phyloP scores from a whole-genome alignment of 2,888 invertebrate species.

The Drosophila pegasa region DNA sequence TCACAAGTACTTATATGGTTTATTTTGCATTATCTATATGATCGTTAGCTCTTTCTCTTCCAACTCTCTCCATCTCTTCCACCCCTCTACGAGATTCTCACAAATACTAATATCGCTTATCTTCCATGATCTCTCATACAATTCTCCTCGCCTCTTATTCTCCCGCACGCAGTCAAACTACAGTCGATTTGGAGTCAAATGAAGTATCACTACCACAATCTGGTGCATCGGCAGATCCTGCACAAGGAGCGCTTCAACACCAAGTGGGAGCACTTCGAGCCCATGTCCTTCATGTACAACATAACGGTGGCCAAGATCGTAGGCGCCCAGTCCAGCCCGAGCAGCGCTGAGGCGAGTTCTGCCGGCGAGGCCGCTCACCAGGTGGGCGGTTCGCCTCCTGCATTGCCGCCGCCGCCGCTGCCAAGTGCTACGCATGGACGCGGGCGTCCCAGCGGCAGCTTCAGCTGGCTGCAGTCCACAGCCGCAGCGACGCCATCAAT shows the following conservation, averaged over 20 bases:
- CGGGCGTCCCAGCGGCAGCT: slow-evolving; percentile 82
- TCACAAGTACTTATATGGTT: too few species aligned
- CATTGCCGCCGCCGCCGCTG: slow-evolving; percentile 52
- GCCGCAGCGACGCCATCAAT: slow-evolving; percentile 23
- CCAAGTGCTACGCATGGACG: slow-evolving; percentile 76
- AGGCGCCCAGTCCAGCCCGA: slow-evolving; percentile 64
- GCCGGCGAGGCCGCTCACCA: slow-evolving; percentile 17
- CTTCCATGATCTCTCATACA: background rate
- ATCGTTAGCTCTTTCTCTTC: too few species aligned
- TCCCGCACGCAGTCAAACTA: slow-evolving; percentile 69
- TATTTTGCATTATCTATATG: too few species aligned
- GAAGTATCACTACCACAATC: slow-evolving; percentile 82
- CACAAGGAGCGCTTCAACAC: slow-evolving; percentile 83
- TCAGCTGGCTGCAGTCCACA: slow-evolving; percentile 75
- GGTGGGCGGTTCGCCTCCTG: slow-evolving; percentile 24
- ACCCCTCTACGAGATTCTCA: slow-evolving; percentile 12
- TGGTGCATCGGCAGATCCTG: slow-evolving; percentile 81
- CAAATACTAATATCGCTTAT: too few species aligned
- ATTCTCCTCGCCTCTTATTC: background rate
- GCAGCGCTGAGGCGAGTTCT: slow-evolving; percentile 14
- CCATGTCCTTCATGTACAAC: slow-evolving; percentile 83
- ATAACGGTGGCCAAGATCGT: slow-evolving; percentile 82
- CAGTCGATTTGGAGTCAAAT: slow-evolving; percentile 83
- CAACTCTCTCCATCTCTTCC: too few species aligned
- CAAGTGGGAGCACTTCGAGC: slow-evolving; percentile 83